Conservation (phyloP, 30 jellyfish, hydroid and myxozoan species). For the Chrysaora quinquecirrha region DNA sequence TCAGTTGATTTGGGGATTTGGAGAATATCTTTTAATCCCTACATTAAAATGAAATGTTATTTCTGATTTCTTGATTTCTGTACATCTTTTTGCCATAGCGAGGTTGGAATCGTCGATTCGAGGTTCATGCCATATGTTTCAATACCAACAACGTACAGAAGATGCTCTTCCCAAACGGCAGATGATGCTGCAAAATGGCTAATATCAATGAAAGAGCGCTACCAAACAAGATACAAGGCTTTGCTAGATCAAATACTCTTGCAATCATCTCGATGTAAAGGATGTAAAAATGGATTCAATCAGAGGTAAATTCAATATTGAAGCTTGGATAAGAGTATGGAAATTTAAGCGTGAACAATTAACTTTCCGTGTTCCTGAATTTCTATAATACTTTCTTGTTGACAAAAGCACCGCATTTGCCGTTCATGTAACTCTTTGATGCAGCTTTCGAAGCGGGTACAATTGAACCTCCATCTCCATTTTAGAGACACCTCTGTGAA, state of each 20-base stretch:
- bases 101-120: conserved; percentile 53
- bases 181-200: conserved; percentile 80
- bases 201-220: conserved; percentile 62
- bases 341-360: too few relatives aligned
- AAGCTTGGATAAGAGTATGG: too few relatives aligned
- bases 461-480: too few relatives aligned
- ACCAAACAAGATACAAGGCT: conserved; percentile 54
- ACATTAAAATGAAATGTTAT: too few relatives aligned
- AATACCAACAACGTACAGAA: conserved; percentile 53
- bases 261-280: conserved; percentile 59
- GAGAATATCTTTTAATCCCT: too few relatives aligned
- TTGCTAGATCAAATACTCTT: conserved; percentile 56
- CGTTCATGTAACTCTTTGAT: too few relatives aligned
- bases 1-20: too few relatives aligned
- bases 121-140: conserved; percentile 74
- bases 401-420: too few relatives aligned
- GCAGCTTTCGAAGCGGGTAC: too few relatives aligned
- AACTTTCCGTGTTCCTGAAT: too few relatives aligned
- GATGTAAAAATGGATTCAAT: conserved; percentile 32
- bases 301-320: conserved; percentile 32
- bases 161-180: conserved; percentile 79
- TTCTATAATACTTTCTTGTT: too few relatives aligned
- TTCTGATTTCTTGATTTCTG: background rate
- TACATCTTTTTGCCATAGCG: conserved; percentile 32
- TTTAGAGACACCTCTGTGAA: too few relatives aligned